These are phyloP conservation scores for Eremobia ochroleuca DNA, from an alignment of 2,888 invertebrate genomes.

Conservation along the genomic window DNA sequence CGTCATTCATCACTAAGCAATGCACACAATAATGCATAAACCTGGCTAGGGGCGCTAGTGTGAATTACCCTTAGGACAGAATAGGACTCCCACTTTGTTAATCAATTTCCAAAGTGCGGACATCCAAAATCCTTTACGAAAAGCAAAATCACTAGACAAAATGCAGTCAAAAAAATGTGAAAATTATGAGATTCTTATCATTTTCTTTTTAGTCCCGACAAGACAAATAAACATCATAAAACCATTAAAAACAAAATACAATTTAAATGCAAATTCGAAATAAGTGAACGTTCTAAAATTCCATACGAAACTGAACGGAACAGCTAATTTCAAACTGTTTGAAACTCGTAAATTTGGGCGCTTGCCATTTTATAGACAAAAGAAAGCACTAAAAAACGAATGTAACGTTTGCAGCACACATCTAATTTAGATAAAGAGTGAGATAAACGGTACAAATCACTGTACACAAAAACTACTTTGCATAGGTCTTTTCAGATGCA, in stretches of 20 bases:
- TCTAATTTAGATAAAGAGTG: conserved; percentile 87
- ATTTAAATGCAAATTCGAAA: conserved; percentile 59
- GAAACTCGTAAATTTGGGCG: conserved; percentile 66
- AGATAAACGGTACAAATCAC: conserved; percentile 89
- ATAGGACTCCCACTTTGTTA: not conserved
- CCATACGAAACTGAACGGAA: conserved; percentile 48
- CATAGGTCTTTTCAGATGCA: conserved; percentile 89
- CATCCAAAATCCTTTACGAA: not conserved
- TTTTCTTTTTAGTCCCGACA: conserved; percentile 2
- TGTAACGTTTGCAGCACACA: conserved; percentile 72
- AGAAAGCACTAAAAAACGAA: conserved; percentile 71
- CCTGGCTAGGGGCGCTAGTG: not conserved
- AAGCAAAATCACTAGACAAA: not conserved
- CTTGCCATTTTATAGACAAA: conserved; percentile 70
- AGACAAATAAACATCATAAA: conserved; percentile 49
- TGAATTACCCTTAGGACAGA: conserved; percentile 4
- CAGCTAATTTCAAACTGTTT: conserved; percentile 53
- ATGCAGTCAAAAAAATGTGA: not conserved
- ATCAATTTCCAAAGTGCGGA: conserved; percentile 2
- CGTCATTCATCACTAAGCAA: not conserved
- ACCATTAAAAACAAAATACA: conserved; percentile 49
- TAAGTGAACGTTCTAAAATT: conserved; percentile 40
- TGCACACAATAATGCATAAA: conserved; percentile 1
- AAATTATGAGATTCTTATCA: not conserved
- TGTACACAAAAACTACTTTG: conserved; percentile 83